A percentile compares a stretch with the other conserved stretches of the same genome.
Evolutionary conservation across 53 echinoderm and acorn worm species (phyloP).

Genomic region (Stichopus horrens): DNA sequence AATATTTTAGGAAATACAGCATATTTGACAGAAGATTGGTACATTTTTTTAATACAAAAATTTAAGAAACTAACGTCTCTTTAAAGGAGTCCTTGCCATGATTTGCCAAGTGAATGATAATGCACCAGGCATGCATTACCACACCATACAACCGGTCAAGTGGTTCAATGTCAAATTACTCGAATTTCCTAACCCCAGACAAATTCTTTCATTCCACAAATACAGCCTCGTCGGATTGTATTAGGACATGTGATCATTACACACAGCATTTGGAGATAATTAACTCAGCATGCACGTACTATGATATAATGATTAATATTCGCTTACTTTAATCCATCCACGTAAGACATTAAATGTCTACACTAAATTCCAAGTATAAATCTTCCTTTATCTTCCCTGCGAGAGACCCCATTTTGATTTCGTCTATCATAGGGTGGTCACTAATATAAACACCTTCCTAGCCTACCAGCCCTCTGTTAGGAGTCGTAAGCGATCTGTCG

Average conservation of each 20-base stretch:
- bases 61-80: too few relatives aligned
- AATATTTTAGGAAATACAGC: too few relatives aligned
- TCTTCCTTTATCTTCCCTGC: slow-evolving; percentile 13
- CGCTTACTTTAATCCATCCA: slow-evolving; percentile 9
- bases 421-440: slow-evolving; percentile 9
- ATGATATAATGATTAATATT: slow-evolving; percentile 13
- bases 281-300: slow-evolving; percentile 23
- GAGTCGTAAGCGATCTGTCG: not conserved
- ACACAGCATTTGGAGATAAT: slow-evolving; percentile 2
- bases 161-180: not conserved
- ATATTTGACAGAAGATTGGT: too few relatives aligned
- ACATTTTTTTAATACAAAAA: too few relatives aligned
- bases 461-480: not conserved
- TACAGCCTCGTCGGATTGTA: not conserved
- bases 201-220: not conserved
- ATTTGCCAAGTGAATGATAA: too few relatives aligned
- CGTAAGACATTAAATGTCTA: not conserved
- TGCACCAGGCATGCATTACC: too few relatives aligned
- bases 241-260: not conserved
- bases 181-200: not conserved
- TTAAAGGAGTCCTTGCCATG: too few relatives aligned
- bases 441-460: slow-evolving; percentile 13
- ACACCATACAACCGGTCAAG: not conserved
- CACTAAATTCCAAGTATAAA: slow-evolving; percentile 11
- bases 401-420: slow-evolving; percentile 37